These are phyloP conservation scores for Dendroctonus ponderosae DNA, from an alignment of 1,140 invertebrate genomes.

Conservation along the genomic window DNA sequence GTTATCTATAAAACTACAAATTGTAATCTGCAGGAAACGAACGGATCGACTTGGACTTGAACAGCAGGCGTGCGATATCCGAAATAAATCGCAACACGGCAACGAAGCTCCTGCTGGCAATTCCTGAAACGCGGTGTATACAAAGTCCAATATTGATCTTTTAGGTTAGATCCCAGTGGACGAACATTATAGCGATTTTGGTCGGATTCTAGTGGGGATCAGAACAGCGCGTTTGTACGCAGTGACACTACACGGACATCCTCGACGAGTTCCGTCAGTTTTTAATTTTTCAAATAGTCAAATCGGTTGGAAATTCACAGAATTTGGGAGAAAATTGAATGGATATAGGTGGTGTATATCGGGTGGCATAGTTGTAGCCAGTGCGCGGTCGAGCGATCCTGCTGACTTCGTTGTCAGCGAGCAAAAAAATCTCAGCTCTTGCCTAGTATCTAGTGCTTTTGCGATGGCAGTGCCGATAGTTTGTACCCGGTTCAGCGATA, in stretches of 20 bases:
- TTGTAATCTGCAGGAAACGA: too few relatives aligned
- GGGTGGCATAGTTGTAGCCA: slow-evolving; percentile 38
- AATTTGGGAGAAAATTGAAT: not conserved
- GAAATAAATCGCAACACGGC: slow-evolving; percentile 3
- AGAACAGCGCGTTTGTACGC: slow-evolving; percentile 34
- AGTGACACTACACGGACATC: slow-evolving; percentile 23
- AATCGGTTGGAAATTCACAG: too few relatives aligned
- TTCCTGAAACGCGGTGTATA: slow-evolving; percentile 34
- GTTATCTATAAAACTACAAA: too few relatives aligned
- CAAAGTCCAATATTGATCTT: slow-evolving; percentile 46
- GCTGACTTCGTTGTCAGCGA: slow-evolving; percentile 6
- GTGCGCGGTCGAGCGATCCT: slow-evolving; percentile 33
- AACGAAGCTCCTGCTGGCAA: slow-evolving; percentile 10
- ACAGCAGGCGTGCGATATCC: not conserved
- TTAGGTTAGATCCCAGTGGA: slow-evolving; percentile 48
- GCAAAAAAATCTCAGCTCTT: slow-evolving; percentile 3
- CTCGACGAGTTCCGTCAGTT: slow-evolving; percentile 6
- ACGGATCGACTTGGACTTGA: too few relatives aligned
- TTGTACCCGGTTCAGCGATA: slow-evolving; percentile 95
- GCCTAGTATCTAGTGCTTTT: slow-evolving; percentile 13
- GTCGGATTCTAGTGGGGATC: slow-evolving; percentile 37
- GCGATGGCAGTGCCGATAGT: slow-evolving; percentile 53
- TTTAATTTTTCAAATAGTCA: too few relatives aligned
- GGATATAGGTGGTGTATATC: slow-evolving; percentile 37
- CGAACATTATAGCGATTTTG: slow-evolving; percentile 37